phyloP scores from a whole-genome alignment of 92 coral and sea anemone genomes.

The Desmophyllum pertusum region DNA sequence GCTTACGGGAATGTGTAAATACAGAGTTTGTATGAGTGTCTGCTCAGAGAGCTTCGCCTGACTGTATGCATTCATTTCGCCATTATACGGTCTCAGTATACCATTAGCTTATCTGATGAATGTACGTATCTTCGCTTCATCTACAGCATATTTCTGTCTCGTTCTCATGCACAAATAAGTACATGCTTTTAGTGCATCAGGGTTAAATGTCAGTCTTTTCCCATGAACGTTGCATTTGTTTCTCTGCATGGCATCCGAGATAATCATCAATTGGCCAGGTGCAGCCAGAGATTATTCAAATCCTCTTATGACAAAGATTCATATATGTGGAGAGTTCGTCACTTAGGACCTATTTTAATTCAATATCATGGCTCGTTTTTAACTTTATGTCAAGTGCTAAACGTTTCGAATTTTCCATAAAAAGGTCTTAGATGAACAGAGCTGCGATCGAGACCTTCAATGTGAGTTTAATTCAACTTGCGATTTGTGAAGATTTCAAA shows the following conservation, averaged over 20 bases:
- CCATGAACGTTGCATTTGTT: not conserved
- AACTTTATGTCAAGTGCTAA: not conserved
- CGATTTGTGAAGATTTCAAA: not conserved
- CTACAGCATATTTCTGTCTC: not conserved
- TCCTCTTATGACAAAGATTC: not conserved
- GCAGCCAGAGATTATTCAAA: not conserved
- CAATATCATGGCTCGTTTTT: not conserved
- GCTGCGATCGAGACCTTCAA: not conserved
- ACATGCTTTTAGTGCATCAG: not conserved
- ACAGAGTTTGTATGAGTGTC: no score
- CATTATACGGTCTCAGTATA: no score
- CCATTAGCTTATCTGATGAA: not conserved
- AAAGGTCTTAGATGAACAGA: not conserved
- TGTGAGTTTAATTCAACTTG: not conserved
- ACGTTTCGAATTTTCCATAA: not conserved
- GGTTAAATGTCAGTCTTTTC: not conserved
- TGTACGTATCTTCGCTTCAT: slow-evolving; percentile 1
- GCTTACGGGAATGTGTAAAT: no score
- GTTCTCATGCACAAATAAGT: not conserved
- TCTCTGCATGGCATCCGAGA: no score
- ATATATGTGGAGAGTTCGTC: not conserved
- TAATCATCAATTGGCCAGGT: not conserved
- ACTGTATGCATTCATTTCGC: no score
- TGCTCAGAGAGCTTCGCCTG: no score
- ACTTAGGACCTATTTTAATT: not conserved